These are phyloP conservation scores for Botia kubotai DNA, from an alignment of 2,797 vertebrate genomes.

Conservation along the genomic window DNA sequence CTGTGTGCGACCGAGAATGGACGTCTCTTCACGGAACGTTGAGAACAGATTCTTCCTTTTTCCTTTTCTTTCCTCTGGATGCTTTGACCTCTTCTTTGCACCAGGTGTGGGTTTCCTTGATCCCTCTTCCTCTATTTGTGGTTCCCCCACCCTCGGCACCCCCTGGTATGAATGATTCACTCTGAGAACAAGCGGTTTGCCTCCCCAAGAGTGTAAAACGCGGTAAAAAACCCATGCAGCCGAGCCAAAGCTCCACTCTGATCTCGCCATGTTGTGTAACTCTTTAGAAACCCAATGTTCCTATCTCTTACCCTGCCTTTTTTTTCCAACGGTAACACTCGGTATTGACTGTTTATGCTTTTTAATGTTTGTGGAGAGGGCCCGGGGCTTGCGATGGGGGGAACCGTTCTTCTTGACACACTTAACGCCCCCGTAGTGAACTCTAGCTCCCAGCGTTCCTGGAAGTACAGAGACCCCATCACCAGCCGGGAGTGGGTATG, in stretches of 20 bases:
- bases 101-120: constrained; percentile 80
- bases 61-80: constrained; percentile 69
- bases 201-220: constrained; percentile 72
- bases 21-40: constrained; percentile 69
- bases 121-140: constrained; percentile 69
- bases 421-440: constrained; percentile 86
- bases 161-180: constrained; percentile 83
- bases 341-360: constrained; percentile 87
- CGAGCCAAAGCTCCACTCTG: constrained; percentile 78
- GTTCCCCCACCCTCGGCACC: constrained; percentile 74
- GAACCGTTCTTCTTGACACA: constrained; percentile 84
- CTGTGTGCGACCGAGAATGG: constrained; percentile 31
- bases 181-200: constrained; percentile 73
- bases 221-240: constrained; percentile 63
- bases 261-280: constrained; percentile 85
- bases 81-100: constrained; percentile 80
- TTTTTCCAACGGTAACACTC: constrained; percentile 81
- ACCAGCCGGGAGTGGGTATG: constrained; percentile 79
- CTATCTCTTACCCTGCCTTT: constrained; percentile 69
- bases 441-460: constrained; percentile 83
- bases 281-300: constrained; percentile 78
- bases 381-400: constrained; percentile 81
- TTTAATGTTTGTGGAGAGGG: constrained; percentile 83
- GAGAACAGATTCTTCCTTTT: constrained; percentile 69
- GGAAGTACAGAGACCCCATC: constrained; percentile 80